Evolutionary conservation across 1,140 invertebrate genomes (phyloP).

Genomic region (Ceratosolen solmsi): DNA sequence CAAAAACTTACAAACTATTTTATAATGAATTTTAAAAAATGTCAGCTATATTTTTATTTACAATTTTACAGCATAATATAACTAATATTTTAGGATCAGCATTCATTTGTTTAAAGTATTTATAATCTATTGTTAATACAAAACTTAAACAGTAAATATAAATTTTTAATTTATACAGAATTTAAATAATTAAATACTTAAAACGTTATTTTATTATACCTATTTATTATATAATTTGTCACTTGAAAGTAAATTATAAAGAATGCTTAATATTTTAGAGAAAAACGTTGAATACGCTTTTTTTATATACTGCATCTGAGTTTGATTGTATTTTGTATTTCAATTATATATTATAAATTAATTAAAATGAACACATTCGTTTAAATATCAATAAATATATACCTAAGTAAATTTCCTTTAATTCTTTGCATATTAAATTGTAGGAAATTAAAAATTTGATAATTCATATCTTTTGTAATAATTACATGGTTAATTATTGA

Average conservation of each 20-base stretch:
- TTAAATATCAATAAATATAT: neutral
- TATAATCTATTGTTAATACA: neutral
- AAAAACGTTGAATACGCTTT: too few species aligned
- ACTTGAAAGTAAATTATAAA: too few species aligned
- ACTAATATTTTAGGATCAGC: neutral
- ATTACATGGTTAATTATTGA: neutral
- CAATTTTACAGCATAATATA: neutral
- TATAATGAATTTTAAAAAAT: neutral
- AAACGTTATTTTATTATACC: neutral
- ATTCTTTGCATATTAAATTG: neutral
- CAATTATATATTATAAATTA: conserved; percentile 16
- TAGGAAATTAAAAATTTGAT: neutral
- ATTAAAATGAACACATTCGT: conserved; percentile 9
- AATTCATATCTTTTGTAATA: neutral
- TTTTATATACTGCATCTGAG: neutral
- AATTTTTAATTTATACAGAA: neutral
- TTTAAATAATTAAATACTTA: conserved; percentile 2
- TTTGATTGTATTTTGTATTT: too few species aligned
- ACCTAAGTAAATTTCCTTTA: neutral
- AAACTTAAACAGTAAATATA: neutral
- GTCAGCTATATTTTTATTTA: conserved; percentile 3
- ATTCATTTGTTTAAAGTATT: neutral
- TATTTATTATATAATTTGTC: too few species aligned
- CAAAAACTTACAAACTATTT: too few species aligned
- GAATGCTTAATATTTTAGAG: too few species aligned